A percentile compares a stretch with the other conserved stretches of the same genome.
These are phyloP conservation scores for Ellobium chinense DNA, from an alignment of 2,888 invertebrate species.

Conservation along the genomic window DNA sequence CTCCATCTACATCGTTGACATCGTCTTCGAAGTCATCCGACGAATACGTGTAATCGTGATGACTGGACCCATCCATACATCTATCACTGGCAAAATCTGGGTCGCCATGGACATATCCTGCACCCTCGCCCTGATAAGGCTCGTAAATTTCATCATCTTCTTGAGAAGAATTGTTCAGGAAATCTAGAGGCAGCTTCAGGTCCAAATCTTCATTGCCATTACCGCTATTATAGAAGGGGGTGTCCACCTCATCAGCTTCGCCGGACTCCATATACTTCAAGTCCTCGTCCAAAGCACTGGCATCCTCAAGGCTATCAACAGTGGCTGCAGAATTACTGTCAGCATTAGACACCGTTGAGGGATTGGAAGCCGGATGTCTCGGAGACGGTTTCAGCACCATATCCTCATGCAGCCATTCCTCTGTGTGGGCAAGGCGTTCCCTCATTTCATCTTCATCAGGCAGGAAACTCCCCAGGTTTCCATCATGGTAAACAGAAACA, in stretches of 20 bases:
- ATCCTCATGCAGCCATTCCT: constrained; percentile 27
- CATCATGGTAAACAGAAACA: constrained; percentile 1
- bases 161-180: constrained; percentile 4
- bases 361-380: background rate
- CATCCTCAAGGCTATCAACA: constrained; percentile 6
- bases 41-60: constrained; percentile 3
- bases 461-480: background rate
- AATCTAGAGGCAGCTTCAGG: constrained; percentile 7
- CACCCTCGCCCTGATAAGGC: background rate
- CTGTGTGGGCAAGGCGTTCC: constrained; percentile 1
- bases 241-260: background rate
- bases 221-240: background rate
- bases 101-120: background rate
- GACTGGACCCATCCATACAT: constrained; percentile 9
- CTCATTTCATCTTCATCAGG: background rate
- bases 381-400: background rate
- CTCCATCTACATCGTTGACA: too few species aligned
- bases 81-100: background rate
- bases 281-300: background rate
- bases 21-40: constrained; percentile 8
- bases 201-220: background rate
- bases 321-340: constrained; percentile 9
- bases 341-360: background rate
- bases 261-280: background rate
- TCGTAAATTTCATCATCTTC: constrained; percentile 4